phyloP scores from a whole-genome alignment of 23 tunicate genomes.

The Ciona savignyi region DNA sequence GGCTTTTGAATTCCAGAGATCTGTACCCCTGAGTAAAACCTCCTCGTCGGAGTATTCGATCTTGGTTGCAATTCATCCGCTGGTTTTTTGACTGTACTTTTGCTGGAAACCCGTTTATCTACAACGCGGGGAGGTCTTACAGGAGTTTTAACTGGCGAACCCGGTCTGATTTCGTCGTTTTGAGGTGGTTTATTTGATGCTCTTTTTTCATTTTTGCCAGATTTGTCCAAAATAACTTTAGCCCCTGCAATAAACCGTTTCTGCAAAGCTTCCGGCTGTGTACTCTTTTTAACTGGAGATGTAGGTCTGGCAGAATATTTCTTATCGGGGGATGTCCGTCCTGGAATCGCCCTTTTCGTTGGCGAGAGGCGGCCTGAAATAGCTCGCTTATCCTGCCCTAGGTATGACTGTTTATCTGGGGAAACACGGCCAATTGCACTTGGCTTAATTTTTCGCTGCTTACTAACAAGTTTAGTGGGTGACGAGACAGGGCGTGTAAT shows the following conservation, averaged over 20 bases:
- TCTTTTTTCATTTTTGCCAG: not conserved
- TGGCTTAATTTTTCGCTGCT: not conserved
- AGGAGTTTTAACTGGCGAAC: not conserved
- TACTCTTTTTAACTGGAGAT: not conserved
- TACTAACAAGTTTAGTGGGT: not conserved
- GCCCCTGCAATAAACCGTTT: constrained; percentile 8
- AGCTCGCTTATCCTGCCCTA: not conserved
- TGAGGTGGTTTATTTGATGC: not conserved
- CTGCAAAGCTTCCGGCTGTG: not conserved
- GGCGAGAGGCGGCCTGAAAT: not conserved
- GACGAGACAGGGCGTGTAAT: not conserved
- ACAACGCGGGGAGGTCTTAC: not conserved
- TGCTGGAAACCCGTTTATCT: not conserved
- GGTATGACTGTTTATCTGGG: too few relatives aligned
- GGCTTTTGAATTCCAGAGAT: not conserved
- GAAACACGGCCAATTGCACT: too few relatives aligned
- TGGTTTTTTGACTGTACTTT: not conserved
- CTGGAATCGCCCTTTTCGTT: not conserved
- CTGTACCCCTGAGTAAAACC: not conserved
- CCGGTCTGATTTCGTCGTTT: not conserved
- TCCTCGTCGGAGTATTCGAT: not conserved
- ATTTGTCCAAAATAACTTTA: not conserved
- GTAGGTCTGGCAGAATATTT: not conserved
- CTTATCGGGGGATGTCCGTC: not conserved
- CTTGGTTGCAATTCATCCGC: not conserved